Evolutionary conservation across 2,888 invertebrate genomes (phyloP).

Genomic region (Ormia ochracea): DNA sequence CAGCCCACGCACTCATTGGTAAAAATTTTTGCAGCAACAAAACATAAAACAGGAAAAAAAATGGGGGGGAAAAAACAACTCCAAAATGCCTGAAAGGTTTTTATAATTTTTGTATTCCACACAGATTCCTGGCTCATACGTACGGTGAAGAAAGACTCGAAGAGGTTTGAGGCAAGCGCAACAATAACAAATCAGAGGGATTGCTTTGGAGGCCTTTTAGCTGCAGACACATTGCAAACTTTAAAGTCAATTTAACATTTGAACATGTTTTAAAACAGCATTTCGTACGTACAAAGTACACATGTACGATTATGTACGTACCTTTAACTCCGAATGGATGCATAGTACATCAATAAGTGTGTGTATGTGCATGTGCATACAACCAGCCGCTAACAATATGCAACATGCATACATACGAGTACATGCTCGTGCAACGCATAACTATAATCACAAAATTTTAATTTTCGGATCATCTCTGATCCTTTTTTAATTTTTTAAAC

Average conservation of each 20-base stretch:
- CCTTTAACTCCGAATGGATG: too few species aligned
- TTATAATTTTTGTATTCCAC: constrained; percentile 23
- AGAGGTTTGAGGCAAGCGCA: background rate
- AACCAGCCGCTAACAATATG: background rate
- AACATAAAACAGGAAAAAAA: too few species aligned
- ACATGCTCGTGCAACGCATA: constrained; percentile 46
- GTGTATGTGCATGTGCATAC: background rate
- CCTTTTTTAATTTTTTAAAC: constrained; percentile 30
- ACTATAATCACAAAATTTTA: constrained; percentile 58
- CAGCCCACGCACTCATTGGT: constrained; percentile 74
- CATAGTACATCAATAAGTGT: too few species aligned
- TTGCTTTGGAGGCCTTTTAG: constrained; percentile 29
- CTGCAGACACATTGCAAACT: constrained; percentile 58
- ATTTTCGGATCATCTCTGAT: constrained; percentile 58
- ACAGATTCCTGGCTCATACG: constrained; percentile 35
- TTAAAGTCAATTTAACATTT: constrained; percentile 62
- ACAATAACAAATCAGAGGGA: background rate
- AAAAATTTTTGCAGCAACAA: constrained; percentile 44
- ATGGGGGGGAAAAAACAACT: background rate
- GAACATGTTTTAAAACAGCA: constrained; percentile 60
- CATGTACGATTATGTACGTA: background rate
- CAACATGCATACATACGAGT: constrained; percentile 4
- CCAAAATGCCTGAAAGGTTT: constrained; percentile 52
- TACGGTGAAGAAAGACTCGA: background rate
- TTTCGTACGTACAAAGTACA: constrained; percentile 40